phyloP scores from a whole-genome alignment of 2,888 invertebrate genomes.

The Choristoneura rosaceana region DNA sequence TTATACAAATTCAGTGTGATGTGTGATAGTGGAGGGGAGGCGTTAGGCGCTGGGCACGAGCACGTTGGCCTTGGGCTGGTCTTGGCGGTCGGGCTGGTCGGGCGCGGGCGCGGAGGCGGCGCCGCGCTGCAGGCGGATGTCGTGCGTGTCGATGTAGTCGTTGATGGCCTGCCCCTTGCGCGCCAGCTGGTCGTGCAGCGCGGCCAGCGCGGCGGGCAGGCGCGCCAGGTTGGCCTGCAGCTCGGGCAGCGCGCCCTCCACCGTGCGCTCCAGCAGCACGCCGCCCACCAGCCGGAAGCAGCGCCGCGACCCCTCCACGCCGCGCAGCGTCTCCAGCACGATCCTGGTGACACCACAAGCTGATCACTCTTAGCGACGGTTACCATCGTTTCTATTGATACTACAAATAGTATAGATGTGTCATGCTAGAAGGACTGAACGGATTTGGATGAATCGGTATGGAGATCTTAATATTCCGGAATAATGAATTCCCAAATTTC shows the following conservation, averaged over 20 bases:
- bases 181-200: constrained; percentile 91
- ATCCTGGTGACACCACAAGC: constrained; percentile 85
- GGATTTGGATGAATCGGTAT: no score
- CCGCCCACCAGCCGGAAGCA: constrained; percentile 98
- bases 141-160: constrained; percentile 95
- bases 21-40: not conserved
- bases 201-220: constrained; percentile 91
- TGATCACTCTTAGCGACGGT: no score
- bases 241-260: constrained; percentile 95
- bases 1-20: not conserved
- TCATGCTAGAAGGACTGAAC: no score
- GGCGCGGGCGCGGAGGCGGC: constrained; percentile 59
- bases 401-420: no score
- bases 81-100: constrained; percentile 52
- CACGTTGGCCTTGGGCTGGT: constrained; percentile 79
- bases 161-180: constrained; percentile 96
- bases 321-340: constrained; percentile 96
- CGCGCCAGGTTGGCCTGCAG: constrained; percentile 92
- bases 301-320: constrained; percentile 92
- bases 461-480: no score
- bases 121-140: constrained; percentile 90
- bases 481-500: no score
- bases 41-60: constrained; percentile 78
- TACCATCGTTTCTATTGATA: no score
- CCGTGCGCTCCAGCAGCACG: constrained; percentile 96